Evolutionary conservation across 1,140 invertebrate species (phyloP).

Genomic region (Dolichoris vasculosae): DNA sequence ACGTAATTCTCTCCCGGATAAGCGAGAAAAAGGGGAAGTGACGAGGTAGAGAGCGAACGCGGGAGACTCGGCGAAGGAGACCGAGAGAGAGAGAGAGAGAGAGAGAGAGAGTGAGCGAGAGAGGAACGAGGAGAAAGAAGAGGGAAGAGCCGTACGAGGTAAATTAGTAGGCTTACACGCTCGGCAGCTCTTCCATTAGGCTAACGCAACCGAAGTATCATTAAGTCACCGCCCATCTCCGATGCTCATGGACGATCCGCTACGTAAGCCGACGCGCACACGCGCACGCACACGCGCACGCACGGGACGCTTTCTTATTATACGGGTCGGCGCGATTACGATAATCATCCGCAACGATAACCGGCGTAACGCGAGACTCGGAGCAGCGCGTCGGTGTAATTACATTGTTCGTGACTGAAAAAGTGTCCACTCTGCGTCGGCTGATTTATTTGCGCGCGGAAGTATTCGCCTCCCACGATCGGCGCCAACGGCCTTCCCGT

Average conservation of each 20-base stretch:
- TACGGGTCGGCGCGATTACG: conserved; percentile 33
- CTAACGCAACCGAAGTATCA: conserved; percentile 46
- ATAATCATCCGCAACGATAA: conserved; percentile 38
- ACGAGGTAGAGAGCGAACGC: neutral
- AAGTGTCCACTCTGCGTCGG: neutral
- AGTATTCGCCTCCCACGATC: no score
- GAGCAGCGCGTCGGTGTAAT: neutral
- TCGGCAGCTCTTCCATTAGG: conserved; percentile 51
- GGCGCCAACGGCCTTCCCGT: neutral
- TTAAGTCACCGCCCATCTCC: conserved; percentile 48
- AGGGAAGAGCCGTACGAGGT: conserved; percentile 15
- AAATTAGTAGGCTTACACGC: conserved; percentile 51
- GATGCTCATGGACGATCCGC: conserved; percentile 29
- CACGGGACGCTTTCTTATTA: conserved; percentile 20
- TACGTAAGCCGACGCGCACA: conserved; percentile 34
- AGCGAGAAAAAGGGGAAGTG: conserved; percentile 27
- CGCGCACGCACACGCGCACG: neutral
- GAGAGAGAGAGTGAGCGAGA: neutral
- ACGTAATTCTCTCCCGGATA: conserved; percentile 5
- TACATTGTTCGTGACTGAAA: conserved; percentile 4
- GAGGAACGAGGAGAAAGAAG: conserved; percentile 35
- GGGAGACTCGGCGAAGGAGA: neutral
- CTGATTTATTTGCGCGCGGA: neutral
- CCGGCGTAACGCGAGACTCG: conserved; percentile 10
- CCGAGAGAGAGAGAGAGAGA: neutral